phyloP scores from a whole-genome alignment of 2,888 invertebrate species.

The Pseudococcus jackbeardsleyi region DNA sequence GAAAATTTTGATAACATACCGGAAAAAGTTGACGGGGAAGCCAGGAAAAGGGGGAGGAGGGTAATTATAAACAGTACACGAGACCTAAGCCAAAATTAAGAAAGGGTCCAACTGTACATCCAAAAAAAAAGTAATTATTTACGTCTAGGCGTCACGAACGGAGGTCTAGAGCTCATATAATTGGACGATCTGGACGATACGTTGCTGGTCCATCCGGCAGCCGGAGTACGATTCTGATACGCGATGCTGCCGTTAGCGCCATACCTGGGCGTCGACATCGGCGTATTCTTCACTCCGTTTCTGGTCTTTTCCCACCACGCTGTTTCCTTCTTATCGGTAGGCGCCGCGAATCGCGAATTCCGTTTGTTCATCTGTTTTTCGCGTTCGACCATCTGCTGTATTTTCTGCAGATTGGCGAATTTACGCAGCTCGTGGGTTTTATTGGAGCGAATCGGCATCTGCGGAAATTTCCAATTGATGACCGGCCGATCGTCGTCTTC shows the following conservation, averaged over 20 bases:
- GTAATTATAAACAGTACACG: too few species aligned
- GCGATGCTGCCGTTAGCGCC: neutral
- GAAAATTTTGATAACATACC: too few species aligned
- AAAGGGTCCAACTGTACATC: too few species aligned
- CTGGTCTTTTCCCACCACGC: constrained; percentile 57
- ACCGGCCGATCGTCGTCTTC: constrained; percentile 60
- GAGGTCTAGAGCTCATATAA: neutral
- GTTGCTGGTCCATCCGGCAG: constrained; percentile 46
- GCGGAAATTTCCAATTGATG: constrained; percentile 60
- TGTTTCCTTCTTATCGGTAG: constrained; percentile 42
- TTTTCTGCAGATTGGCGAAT: constrained; percentile 50
- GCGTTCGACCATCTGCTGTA: constrained; percentile 57
- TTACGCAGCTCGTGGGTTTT: constrained; percentile 56
- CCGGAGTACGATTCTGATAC: neutral
- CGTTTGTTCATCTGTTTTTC: constrained; percentile 61
- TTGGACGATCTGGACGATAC: constrained; percentile 1
- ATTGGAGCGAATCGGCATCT: constrained; percentile 51
- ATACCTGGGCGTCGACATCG: neutral
- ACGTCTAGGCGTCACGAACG: constrained; percentile 16
- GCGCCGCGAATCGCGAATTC: neutral
- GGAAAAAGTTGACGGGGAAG: too few species aligned
- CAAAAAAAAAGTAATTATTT: neutral
- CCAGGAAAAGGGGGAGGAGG: too few species aligned
- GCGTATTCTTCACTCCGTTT: neutral
- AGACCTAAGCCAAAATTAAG: too few species aligned